Evolutionary conservation across 2,797 vertebrate genomes (phyloP), one percentile per base, ranked within the genome.

Genomic region (Oreochromis grahami): DNA sequence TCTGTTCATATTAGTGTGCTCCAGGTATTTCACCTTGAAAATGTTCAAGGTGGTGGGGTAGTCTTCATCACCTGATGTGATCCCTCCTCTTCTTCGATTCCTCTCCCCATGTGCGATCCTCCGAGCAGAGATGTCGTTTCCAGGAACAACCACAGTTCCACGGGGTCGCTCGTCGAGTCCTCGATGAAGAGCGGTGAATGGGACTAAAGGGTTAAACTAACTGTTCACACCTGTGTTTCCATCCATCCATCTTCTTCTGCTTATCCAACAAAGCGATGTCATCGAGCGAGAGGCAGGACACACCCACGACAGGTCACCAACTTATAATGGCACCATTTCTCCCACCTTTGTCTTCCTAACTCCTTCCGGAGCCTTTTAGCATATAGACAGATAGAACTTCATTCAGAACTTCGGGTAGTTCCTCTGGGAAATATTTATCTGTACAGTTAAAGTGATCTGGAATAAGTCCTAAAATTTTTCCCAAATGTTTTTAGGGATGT

Each of bases 401-500:
- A 26, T 29, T 26, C 13, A 55, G 52, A 53, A 53, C 21, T 24
- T 4, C 21, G 7, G 11, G 21, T 53, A 1, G 21, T 24, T 55
- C 24, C 24, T 14, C 12, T 14, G 12, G 24, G 24, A 55, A 55
- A 26, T 1, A 26, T 26, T 26, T 55, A 55, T 14, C 53, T 56
- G 53, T 29, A 56, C 24, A 29, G 53, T 29, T 56, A 8, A 56
- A 8, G 4, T 8, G 53, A 55, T 15, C 13, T 26, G 24, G 53
- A 3, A 8, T 1, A 5, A 55, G 24, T 5, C 53, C 53, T 15
- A 55, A 55, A 55, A 15, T 1, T 3, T 24, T 53, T 53, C n/a
- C 51, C 6, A 24, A 15, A 26, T 0, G 0, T 10, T 58, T 32
- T 32, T 58, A 58, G 3, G 9, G 5, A 58, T 58, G 3, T 2